A percentile compares a stretch with the other conserved stretches of the same genome.
phyloP scores from a whole-genome alignment of 2,797 vertebrate genomes.

The Helarctos malayanus region DNA sequence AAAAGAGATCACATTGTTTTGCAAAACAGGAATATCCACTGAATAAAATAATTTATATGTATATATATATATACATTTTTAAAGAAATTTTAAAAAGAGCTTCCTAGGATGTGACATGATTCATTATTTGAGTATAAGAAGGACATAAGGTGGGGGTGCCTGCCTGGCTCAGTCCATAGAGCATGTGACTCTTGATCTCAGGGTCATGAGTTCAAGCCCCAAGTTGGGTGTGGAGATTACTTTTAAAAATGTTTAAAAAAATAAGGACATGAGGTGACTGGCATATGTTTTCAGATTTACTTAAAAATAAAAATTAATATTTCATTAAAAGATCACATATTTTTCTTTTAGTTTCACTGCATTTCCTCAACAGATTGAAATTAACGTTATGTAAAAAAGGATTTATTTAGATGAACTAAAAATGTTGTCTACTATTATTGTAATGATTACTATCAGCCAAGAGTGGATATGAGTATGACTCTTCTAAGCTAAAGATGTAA shows the following conservation, averaged over 20 bases:
- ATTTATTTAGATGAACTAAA: neutral
- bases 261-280: neutral
- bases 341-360: neutral
- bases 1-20: neutral
- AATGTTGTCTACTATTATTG: neutral
- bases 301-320: neutral
- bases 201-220: neutral
- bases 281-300: neutral
- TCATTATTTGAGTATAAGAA: conserved; percentile 33
- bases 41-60: neutral
- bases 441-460: neutral
- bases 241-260: neutral
- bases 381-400: neutral
- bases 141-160: neutral
- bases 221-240: neutral
- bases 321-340: neutral
- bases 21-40: neutral
- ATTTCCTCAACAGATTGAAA: neutral
- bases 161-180: neutral
- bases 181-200: neutral
- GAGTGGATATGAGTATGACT: neutral
- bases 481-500: neutral
- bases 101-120: neutral
- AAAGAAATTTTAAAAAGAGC: neutral
- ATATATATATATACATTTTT: neutral